Conservation (phyloP, 2,888 invertebrate genomes). For the Nephrotoma guestfalica region DNA sequence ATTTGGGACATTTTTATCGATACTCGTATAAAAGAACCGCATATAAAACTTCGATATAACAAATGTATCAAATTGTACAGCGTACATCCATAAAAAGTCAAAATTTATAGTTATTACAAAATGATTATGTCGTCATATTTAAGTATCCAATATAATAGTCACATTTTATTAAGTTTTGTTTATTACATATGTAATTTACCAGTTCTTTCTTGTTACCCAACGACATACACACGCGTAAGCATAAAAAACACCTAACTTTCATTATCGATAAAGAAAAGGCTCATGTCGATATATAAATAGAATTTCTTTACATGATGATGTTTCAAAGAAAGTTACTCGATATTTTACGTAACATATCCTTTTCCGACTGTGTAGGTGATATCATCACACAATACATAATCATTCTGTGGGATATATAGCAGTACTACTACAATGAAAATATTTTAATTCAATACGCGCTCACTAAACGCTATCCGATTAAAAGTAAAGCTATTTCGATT, state of each 20-base stretch:
- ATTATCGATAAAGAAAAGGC: background rate
- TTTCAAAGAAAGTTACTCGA: background rate
- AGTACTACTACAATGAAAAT: background rate
- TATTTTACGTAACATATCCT: background rate
- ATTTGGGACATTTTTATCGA: background rate
- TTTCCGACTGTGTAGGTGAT: background rate
- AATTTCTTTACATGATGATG: background rate
- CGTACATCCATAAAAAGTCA: background rate
- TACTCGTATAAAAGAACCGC: background rate
- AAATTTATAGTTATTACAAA: background rate
- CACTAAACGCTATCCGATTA: background rate
- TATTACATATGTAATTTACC: background rate
- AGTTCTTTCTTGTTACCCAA: background rate
- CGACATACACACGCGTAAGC: background rate
- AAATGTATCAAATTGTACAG: background rate
- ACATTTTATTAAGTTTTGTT: background rate
- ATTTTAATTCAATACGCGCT: background rate
- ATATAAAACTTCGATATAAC: background rate
- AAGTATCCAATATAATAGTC: background rate
- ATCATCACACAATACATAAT: background rate
- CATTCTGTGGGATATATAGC: background rate
- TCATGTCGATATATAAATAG: background rate
- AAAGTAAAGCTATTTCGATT: background rate
- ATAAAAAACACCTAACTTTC: background rate
- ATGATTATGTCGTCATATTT: background rate